phyloP scores from a whole-genome alignment of 2,888 invertebrate species.

The Himalopsyche japonica region DNA sequence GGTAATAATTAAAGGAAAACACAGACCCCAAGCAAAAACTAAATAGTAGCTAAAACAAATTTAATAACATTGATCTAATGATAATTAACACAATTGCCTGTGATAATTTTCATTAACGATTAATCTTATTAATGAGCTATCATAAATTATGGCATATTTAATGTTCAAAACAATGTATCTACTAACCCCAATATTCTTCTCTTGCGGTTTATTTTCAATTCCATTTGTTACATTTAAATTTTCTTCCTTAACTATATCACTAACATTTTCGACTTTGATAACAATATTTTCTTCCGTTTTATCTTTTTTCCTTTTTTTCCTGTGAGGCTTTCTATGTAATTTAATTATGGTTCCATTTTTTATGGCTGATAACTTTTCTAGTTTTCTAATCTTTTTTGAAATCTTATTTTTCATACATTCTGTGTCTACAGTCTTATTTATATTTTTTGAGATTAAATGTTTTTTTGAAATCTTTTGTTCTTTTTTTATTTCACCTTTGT shows the following conservation, averaged over 20 bases:
- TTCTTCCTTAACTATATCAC: not conserved
- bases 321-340: not conserved
- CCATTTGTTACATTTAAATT: not conserved
- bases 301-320: not conserved
- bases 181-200: slow-evolving; percentile 19
- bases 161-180: not conserved
- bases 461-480: slow-evolving; percentile 2
- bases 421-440: slow-evolving; percentile 1
- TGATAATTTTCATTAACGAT: too few species aligned
- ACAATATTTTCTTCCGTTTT: not conserved
- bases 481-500: not conserved
- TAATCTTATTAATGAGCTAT: too few species aligned
- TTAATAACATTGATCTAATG: too few species aligned
- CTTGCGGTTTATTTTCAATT: not conserved
- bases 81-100: too few species aligned
- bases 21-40: too few species aligned
- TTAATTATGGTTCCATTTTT: not conserved
- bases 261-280: not conserved
- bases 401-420: slow-evolving; percentile 9
- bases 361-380: not conserved
- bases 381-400: slow-evolving; percentile 17
- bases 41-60: too few species aligned
- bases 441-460: not conserved
- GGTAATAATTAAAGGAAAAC: too few species aligned
- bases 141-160: too few species aligned